Base-by-base conservation (phyloP, 2,888 invertebrate genomes). In the Cataglyphis altisquamis region DNA sequence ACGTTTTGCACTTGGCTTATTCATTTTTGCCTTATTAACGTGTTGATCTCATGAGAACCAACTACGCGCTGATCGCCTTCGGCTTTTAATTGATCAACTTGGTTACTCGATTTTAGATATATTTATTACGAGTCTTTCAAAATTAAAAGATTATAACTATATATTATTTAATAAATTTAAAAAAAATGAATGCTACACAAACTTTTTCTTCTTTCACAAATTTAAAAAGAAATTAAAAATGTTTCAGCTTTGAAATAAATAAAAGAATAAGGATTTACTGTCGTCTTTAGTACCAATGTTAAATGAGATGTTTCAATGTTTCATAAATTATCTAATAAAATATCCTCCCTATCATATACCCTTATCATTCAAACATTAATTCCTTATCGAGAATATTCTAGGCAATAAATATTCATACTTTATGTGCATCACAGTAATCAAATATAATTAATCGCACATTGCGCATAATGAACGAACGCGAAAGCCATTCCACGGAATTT, bases 1-100 rank as follows among this genome's bases (percentile, higher is more conserved):
- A 81, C 83, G 84, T 85, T 88, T 85, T 85, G 86, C 86, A 82
- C 86, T 86, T 84, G 83, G 85, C 84, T 82, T 74, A 78, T 84
- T 86, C 78, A 83, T 88, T 87, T 87, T 78, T 85, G 84, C 83
- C 86, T 87, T 86, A 88, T 88, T 89, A 89, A 89, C 82, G 80
- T 82, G 83, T 84, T 88, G 82, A 85, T 83, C 82, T 86, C 84
- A 80, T 74, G 82, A 66, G 57, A 81, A 55, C 32, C 29, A 67
- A 52, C 10, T n/a, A 8, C 6, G n/a, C 67, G 80, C 70, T 29
- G 41, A 78, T 36, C 21, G 72, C 75, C 85, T 73, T 82, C 64
- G 81, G 63, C 87, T 85, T 87, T 88, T 85, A 88, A 86, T 89
- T 82, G 78, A 80, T 25, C 66, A 21, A 29, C 29, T 62, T 60